A percentile compares a stretch with the other conserved stretches of the same genome.
These are phyloP conservation scores for Tachysurus vachellii DNA, from an alignment of 2,113 vertebrate species.

Conservation along the genomic window DNA sequence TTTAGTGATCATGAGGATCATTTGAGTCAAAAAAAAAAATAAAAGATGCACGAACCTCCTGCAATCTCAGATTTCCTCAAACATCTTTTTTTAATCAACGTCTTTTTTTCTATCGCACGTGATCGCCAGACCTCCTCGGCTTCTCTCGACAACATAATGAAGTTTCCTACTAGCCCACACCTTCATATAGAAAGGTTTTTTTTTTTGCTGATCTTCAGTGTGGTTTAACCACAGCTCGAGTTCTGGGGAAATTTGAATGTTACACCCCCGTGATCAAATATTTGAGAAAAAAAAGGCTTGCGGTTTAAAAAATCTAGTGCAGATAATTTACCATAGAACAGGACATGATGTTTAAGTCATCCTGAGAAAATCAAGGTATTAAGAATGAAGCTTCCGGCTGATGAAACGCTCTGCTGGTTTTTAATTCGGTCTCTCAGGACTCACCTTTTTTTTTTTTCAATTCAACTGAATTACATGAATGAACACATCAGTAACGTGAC, in stretches of 20 bases:
- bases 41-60: not conserved
- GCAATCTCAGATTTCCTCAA: not conserved
- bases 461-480: not conserved
- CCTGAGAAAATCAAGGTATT: not conserved
- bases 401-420: not conserved
- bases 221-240: slow-evolving; percentile 17
- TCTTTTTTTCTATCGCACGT: not conserved
- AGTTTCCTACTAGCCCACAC: not conserved
- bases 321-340: slow-evolving; percentile 6
- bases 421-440: not conserved
- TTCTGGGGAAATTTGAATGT: slow-evolving; percentile 35
- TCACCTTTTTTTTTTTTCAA: not conserved
- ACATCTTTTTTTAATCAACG: not conserved
- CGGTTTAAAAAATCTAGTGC: slow-evolving; percentile 1
- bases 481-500: not conserved
- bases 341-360: not conserved
- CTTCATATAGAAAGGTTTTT: slow-evolving; percentile 1
- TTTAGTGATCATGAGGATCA: not conserved
- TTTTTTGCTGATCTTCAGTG: slow-evolving; percentile 5
- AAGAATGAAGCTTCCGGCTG: not conserved
- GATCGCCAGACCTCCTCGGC: not conserved
- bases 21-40: not conserved
- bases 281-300: not conserved
- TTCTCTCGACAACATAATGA: not conserved
- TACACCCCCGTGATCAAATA: not conserved